Evolutionary conservation across 2,888 invertebrate species (phyloP).

Genomic region (Nowickia ferox): DNA sequence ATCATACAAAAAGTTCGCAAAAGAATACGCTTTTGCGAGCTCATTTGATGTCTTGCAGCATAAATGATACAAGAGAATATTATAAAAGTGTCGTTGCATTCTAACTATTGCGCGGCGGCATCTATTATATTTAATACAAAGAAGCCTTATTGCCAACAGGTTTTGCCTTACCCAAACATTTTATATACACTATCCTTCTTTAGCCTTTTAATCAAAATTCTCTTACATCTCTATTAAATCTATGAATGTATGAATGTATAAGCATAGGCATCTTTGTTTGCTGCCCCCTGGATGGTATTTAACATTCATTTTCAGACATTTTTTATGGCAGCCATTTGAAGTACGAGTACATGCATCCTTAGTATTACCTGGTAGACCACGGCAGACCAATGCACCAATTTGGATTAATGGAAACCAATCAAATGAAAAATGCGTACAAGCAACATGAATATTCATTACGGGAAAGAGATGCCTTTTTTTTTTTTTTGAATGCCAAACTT

Average conservation of each 20-base stretch:
- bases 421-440: slow-evolving; percentile 58
- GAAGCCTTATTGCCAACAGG: not conserved
- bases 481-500: slow-evolving; percentile 14
- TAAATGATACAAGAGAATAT: not conserved
- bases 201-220: not conserved
- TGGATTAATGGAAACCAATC: slow-evolving; percentile 50
- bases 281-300: slow-evolving; percentile 3
- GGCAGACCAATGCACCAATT: slow-evolving; percentile 38
- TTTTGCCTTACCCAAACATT: not conserved
- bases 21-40: too few relatives aligned
- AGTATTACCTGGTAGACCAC: slow-evolving; percentile 43
- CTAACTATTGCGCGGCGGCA: too few relatives aligned
- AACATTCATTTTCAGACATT: not conserved
- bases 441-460: slow-evolving; percentile 55
- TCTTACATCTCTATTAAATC: not conserved
- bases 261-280: not conserved
- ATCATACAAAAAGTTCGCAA: too few relatives aligned
- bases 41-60: not conserved
- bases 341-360: not conserved
- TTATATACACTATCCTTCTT: not conserved
- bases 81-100: too few relatives aligned
- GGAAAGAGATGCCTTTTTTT: not conserved
- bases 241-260: not conserved
- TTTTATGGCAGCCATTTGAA: slow-evolving; percentile 5
- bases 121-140: not conserved